Percentiles rank a stretch among this genome's conserved stretches.
Evolutionary conservation across 1,140 invertebrate species (phyloP).

Genomic region (Drosophila watanabei): DNA sequence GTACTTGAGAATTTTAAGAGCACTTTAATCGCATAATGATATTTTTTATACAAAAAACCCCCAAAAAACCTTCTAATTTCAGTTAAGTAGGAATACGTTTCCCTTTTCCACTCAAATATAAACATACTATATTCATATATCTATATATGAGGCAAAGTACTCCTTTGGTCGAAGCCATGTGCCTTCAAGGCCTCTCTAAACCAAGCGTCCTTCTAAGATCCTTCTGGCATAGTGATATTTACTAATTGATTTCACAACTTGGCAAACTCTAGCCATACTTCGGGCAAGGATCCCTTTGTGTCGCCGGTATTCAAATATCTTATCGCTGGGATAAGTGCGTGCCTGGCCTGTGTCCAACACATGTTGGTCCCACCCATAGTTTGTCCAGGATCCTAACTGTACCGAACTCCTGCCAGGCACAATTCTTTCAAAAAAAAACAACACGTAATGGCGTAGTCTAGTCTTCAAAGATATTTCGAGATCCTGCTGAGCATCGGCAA

Average conservation of each 20-base stretch:
- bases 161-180: neutral
- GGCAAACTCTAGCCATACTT: slow-evolving; percentile 5
- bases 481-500: slow-evolving; percentile 28
- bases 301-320: slow-evolving; percentile 34
- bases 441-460: slow-evolving; percentile 26
- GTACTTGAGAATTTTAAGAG: neutral
- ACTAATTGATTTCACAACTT: slow-evolving; percentile 51
- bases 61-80: neutral
- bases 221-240: slow-evolving; percentile 6
- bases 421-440: neutral
- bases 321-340: slow-evolving; percentile 37
- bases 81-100: neutral
- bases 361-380: slow-evolving; percentile 27
- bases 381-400: slow-evolving; percentile 18
- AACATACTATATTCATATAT: neutral
- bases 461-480: slow-evolving; percentile 5
- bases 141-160: neutral
- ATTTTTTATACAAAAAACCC: neutral
- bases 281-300: neutral
- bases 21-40: neutral
- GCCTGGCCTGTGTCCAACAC: slow-evolving; percentile 39
- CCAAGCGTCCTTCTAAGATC: neutral
- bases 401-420: slow-evolving; percentile 6
- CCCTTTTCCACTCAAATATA: neutral
- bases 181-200: neutral